A percentile compares a stretch with the other conserved stretches of the same genome.
Evolutionary conservation across 2,888 invertebrate genomes (phyloP).

Genomic region (Heteromyza rotundicornis): DNA sequence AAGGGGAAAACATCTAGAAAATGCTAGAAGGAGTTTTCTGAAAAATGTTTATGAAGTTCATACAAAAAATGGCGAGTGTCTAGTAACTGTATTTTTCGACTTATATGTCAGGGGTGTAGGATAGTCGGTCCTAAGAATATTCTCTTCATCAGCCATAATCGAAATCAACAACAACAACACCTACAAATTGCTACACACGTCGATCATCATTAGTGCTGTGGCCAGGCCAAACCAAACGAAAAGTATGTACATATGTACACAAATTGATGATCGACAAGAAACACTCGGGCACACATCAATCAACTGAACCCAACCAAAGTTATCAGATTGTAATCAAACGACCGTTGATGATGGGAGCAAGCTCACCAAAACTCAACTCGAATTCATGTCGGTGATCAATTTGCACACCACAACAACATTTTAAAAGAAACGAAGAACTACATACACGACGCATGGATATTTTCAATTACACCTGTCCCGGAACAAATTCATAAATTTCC

Average conservation of each 20-base stretch:
- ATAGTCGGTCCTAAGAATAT: no score
- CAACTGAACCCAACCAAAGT: slow-evolving; percentile 1
- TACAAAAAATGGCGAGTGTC: no score
- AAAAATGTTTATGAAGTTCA: no score
- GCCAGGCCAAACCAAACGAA: background rate
- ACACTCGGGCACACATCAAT: slow-evolving; percentile 1
- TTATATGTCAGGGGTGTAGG: no score
- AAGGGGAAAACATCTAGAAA: no score
- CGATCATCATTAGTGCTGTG: background rate
- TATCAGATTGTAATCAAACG: slow-evolving; percentile 2
- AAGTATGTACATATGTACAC: background rate
- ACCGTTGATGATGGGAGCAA: background rate
- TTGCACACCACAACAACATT: no score
- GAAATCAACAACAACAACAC: no score
- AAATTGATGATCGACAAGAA: background rate
- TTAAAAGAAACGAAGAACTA: no score
- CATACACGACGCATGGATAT: background rate
- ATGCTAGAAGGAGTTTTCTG: no score
- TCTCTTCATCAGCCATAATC: no score
- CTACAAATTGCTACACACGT: background rate
- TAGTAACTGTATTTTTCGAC: no score
- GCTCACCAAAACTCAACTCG: slow-evolving; percentile 22
- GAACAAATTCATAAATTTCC: slow-evolving; percentile 40
- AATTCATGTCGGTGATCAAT: slow-evolving; percentile 37
- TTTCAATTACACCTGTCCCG: slow-evolving; percentile 27